These are phyloP conservation scores for Nyctibius bracteatus DNA, from an alignment of 2,113 vertebrate species.

Conservation along the genomic window DNA sequence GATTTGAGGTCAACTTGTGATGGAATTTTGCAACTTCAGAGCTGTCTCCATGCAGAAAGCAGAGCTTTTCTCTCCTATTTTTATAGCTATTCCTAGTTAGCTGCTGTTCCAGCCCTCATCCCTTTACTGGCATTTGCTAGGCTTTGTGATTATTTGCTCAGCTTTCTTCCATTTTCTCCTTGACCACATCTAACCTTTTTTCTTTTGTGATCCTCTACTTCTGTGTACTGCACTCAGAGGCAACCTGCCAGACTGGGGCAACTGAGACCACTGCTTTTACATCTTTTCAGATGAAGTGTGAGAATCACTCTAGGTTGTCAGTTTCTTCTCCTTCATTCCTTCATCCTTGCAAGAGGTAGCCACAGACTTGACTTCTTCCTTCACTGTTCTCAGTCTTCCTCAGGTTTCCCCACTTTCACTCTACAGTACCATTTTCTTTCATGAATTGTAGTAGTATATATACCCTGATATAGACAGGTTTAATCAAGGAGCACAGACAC, in stretches of 20 bases:
- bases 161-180: background rate
- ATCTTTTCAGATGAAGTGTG: background rate
- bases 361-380: background rate
- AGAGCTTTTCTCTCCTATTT: background rate
- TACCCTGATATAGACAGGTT: background rate
- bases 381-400: background rate
- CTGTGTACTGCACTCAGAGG: background rate
- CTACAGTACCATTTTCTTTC: background rate
- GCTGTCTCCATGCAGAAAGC: background rate
- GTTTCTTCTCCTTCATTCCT: background rate
- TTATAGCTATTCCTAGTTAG: background rate
- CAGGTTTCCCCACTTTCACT: background rate
- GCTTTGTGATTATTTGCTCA: background rate
- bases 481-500: background rate
- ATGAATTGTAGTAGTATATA: background rate
- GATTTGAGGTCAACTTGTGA: background rate
- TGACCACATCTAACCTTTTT: background rate
- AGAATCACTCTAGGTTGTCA: background rate
- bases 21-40: conserved; percentile 3
- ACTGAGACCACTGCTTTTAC: background rate
- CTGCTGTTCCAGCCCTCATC: background rate
- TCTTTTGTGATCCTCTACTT: background rate
- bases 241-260: background rate
- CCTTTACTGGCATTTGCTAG: background rate
- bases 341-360: background rate